Conservation (phyloP, 2,888 invertebrate species). For the Hemicrepidius hirtus region DNA sequence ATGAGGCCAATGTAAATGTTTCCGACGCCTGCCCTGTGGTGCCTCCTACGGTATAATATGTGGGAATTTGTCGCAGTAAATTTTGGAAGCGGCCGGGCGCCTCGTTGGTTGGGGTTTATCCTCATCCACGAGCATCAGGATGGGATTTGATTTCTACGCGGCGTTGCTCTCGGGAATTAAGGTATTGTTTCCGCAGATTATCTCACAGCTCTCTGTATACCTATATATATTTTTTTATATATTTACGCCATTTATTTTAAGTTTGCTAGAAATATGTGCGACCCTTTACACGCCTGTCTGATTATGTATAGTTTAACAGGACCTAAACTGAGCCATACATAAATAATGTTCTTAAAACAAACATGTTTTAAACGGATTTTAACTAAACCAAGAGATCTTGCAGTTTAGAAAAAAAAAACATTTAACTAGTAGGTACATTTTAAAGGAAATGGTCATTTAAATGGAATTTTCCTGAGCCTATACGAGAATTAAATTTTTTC, state of each 20-base stretch:
- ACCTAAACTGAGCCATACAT: slow-evolving; percentile 24
- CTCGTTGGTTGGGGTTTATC: slow-evolving; percentile 57
- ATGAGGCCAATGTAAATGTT: slow-evolving; percentile 46
- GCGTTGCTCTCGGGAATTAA: slow-evolving; percentile 63
- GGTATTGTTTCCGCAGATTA: slow-evolving; percentile 70
- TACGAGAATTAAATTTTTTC: too few species aligned
- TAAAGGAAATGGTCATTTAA: too few species aligned
- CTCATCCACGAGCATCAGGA: slow-evolving; percentile 68
- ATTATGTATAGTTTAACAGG: slow-evolving; percentile 39
- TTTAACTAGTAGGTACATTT: too few species aligned
- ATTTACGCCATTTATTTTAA: slow-evolving; percentile 63
- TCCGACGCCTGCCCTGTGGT: slow-evolving; percentile 53
- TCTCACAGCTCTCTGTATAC: slow-evolving; percentile 64
- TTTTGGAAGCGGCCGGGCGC: slow-evolving; percentile 65
- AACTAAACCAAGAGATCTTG: background rate
- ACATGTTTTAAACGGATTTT: slow-evolving; percentile 15
- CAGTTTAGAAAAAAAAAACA: too few species aligned
- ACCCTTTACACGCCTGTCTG: slow-evolving; percentile 46
- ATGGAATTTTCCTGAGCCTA: too few species aligned
- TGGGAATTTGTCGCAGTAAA: slow-evolving; percentile 71
- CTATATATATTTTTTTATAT: slow-evolving; percentile 62
- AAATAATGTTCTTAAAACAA: slow-evolving; percentile 35
- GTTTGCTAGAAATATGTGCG: slow-evolving; percentile 46
- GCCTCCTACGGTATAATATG: slow-evolving; percentile 66
- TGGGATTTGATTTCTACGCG: slow-evolving; percentile 63